Conservation (phyloP, 2,113 vertebrate species). For the Pseudorhombus dupliciocellatus region DNA sequence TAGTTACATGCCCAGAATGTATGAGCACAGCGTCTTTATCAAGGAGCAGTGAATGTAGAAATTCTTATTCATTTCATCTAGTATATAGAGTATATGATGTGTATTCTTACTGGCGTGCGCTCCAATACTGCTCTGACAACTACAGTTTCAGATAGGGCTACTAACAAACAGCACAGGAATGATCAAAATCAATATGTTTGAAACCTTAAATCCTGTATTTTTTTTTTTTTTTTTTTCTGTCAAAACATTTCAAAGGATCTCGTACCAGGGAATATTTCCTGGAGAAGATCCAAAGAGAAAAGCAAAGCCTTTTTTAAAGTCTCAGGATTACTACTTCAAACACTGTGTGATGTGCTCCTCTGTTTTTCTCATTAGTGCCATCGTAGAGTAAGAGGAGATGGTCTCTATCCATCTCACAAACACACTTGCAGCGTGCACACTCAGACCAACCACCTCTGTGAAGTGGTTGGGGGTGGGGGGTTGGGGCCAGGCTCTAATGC, state of each 20-base stretch:
- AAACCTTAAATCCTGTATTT: too few species aligned
- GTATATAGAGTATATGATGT: too few species aligned
- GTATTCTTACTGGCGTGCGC: too few species aligned
- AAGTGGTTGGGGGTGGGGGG: conserved; percentile 39
- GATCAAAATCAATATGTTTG: not conserved
- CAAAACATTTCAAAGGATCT: not conserved
- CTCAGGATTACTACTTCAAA: not conserved
- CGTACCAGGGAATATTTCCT: not conserved
- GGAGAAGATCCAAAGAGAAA: not conserved
- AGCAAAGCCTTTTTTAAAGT: not conserved
- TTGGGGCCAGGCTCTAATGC: conserved; percentile 56
- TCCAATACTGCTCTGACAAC: too few species aligned
- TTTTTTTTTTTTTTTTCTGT: too few species aligned
- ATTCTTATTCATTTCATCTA: not conserved
- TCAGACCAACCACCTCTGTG: conserved; percentile 54
- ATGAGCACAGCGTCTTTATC: not conserved
- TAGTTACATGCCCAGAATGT: not conserved
- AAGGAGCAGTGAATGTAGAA: not conserved
- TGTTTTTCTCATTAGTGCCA: conserved; percentile 49
- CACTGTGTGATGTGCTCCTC: not conserved
- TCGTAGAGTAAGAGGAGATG: conserved; percentile 29
- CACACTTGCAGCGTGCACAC: not conserved
- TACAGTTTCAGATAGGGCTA: not conserved
- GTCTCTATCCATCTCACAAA: conserved; percentile 25
- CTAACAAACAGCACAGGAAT: not conserved